Base-by-base conservation (phyloP, 2,888 invertebrate genomes). In the Drosophila demipolita region DNA sequence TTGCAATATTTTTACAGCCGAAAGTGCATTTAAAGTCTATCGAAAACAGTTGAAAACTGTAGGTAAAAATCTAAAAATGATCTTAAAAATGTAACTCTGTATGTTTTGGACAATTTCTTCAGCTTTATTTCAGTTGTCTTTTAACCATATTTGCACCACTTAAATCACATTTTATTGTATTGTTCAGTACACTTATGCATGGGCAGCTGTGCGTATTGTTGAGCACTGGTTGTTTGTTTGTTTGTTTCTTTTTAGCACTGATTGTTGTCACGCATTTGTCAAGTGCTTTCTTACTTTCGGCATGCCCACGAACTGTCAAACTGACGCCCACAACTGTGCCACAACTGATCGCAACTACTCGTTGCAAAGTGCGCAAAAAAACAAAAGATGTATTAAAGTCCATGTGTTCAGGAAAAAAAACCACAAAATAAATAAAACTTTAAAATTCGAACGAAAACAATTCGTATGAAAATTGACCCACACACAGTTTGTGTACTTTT, bases 281-380 rank as follows among this genome's bases (percentile, higher is more conserved):
- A 66, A 77, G 82, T 72, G 77, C 73, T 82, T 81, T 78, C 78
- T 66, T 81, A 36, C 20, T 60, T 68, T 55, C 58, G 32, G 61
- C n/a, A 5, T 38, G 78, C 78, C 81, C 81, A 80, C 81, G 71
- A 70, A 52, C 74, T 80, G 78, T 29, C 73, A 33, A 57, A 29
- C 7, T 23, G 52, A 70, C 73, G 82, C 78, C 78, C 73, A 73
- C 75, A 49, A 49, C 42, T 6, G 26, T 5, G 26, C 23, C 33
- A 6, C 66, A 38, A 38, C 26, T 23, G 17, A 29, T 9, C 42
- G 29, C 53, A 68, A 57, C 53, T 38, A 50, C 45, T 53, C 52
- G 20, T 45, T 53, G 29, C n/a, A 29, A 69, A 63, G 29, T 59
- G 50, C 33, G 38, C 54, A 50, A 26, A 40, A 55, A 40, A 33